A percentile compares a stretch with the other conserved stretches of the same genome.
phyloP scores from a whole-genome alignment of 2,888 invertebrate species.

The Slavum lentiscoides region DNA sequence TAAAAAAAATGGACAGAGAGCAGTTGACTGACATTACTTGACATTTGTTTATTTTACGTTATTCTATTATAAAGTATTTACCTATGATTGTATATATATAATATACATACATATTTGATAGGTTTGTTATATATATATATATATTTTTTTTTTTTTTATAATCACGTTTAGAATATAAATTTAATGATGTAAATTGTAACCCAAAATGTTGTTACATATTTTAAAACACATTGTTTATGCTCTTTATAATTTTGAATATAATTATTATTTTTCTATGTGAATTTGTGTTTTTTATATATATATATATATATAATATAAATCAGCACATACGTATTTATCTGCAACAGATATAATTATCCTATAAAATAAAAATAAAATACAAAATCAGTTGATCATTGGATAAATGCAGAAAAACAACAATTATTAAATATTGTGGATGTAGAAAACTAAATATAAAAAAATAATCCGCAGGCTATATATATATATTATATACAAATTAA shows the following conservation, averaged over 20 bases:
- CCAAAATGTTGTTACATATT: slow-evolving; percentile 20
- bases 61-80: no score
- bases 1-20: not conserved
- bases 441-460: slow-evolving; percentile 15
- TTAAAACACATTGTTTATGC: not conserved
- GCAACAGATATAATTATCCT: not conserved
- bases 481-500: not conserved
- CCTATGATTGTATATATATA: not conserved
- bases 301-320: not conserved
- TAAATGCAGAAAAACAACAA: not conserved
- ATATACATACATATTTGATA: not conserved
- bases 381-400: not conserved
- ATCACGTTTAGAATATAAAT: not conserved
- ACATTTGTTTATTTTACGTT: not conserved
- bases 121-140: not conserved
- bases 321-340: slow-evolving; percentile 8
- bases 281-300: not conserved
- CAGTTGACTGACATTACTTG: slow-evolving; percentile 1
- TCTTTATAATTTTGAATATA: slow-evolving; percentile 10
- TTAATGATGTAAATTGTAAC: not conserved
- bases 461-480: not conserved
- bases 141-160: not conserved
- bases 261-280: not conserved
- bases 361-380: not conserved
- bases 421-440: not conserved